Evolutionary conservation across 35 echinoderm and acorn worm species (phyloP), one percentile per base, ranked within the genome.

Genomic region (Ophiothrix spiculata): DNA sequence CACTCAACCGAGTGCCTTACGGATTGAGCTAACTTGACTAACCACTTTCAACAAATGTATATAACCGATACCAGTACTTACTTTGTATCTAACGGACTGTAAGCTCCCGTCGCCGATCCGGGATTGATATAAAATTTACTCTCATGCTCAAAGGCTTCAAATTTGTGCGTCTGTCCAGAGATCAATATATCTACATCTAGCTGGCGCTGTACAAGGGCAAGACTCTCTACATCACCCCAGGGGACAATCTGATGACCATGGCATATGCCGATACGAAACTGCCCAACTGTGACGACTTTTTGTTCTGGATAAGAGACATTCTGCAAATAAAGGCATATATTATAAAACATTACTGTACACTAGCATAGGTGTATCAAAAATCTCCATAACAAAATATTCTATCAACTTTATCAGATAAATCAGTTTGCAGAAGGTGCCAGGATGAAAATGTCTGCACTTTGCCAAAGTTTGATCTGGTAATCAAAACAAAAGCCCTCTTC

Each of bases 81-180:
- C 60, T 69, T 69, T n/a, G 8, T 69, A 69, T 94, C 96, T 31
- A 94, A 60, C 34, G 92, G 80, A 86, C 84, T 99, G 77, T 89
- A 99, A 31, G 96, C 96, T 38, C 96, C 96, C 40, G 92, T 99
- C 0, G 96, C 96, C 56, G 96, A 99, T 1, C 96, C 96, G 74
- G 96, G 96, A 84, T 99, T 99, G 56, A 94, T 99, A 89, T 94
- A 99, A 84, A 99, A 99, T 87, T 99, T 99, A 39, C 86, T 89
- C 76, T 99, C 96, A 80, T 99, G 96, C 76, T 99, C 96, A 77
- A 94, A 99, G 29, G 92, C 96, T 91, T 94, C 92, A 94, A 99
- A 99, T 79, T 99, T 99, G 83, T 99, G 96, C 28, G 96, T 99
- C 77, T 99, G 96, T 32, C 96, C 96, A 2, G 96, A 99, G 56